phyloP scores from a whole-genome alignment of 2,797 vertebrate genomes.

The Miichthys miiuy region DNA sequence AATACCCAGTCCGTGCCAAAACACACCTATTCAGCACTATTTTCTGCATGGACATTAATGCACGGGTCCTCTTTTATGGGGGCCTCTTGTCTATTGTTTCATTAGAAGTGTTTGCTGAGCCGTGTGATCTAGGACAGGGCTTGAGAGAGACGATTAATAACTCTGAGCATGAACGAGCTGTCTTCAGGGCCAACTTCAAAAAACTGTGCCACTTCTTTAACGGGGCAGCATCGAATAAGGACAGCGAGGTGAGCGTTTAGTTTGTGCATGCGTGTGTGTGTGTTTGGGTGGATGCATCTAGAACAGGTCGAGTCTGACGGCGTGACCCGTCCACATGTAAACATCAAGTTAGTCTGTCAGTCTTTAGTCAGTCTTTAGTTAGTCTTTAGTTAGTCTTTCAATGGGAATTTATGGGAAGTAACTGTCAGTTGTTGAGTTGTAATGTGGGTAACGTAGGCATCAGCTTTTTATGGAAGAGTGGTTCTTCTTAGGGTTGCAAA shows the following conservation, averaged over 20 bases:
- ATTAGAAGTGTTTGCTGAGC: conserved; percentile 79
- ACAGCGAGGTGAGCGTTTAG: conserved; percentile 43
- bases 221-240: conserved; percentile 61
- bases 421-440: too few species aligned
- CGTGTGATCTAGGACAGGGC: conserved; percentile 85
- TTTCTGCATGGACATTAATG: conserved; percentile 59
- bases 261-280: conserved; percentile 7
- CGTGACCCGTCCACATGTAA: too few species aligned
- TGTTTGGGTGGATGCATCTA: conserved; percentile 26
- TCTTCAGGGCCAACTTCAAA: conserved; percentile 75
- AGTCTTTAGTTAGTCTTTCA: too few species aligned
- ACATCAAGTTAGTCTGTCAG: too few species aligned
- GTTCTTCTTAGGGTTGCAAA: too few species aligned
- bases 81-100: conserved; percentile 78
- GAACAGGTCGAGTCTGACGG: neutral
- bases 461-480: too few species aligned
- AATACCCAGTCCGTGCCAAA: conserved; percentile 50
- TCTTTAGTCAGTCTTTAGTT: too few species aligned
- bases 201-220: conserved; percentile 78
- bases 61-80: conserved; percentile 54
- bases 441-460: too few species aligned
- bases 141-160: conserved; percentile 84
- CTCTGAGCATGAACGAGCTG: conserved; percentile 68
- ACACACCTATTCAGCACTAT: conserved; percentile 70
- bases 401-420: too few species aligned